A percentile compares a stretch with the other conserved stretches of the same genome.
Evolutionary conservation across 2,113 vertebrate species (phyloP).

Genomic region (Myrmecophaga tridactyla): DNA sequence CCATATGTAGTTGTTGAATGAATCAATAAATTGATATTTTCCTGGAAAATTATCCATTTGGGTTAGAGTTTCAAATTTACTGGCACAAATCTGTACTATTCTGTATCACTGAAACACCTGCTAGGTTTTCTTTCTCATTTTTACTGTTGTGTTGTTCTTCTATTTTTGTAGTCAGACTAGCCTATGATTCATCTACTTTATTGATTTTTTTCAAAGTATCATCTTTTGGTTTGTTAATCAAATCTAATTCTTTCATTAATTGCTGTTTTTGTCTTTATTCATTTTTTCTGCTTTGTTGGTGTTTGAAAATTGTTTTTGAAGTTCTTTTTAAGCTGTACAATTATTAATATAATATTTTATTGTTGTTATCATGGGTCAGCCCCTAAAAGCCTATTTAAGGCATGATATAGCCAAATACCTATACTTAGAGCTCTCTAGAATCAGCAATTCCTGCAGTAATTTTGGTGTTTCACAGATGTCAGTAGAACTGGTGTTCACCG

Average conservation of each 20-base stretch:
- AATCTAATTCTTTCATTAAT: not conserved
- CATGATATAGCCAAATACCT: not conserved
- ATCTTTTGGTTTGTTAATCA: not conserved
- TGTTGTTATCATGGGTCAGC: not conserved
- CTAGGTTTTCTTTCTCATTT: not conserved
- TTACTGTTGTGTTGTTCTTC: not conserved
- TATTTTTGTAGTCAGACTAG: not conserved
- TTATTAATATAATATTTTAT: not conserved
- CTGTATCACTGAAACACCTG: not conserved
- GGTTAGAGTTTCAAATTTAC: not conserved
- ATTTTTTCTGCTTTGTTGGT: not conserved
- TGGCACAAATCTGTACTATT: not conserved
- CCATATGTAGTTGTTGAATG: not conserved
- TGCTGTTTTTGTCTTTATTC: not conserved
- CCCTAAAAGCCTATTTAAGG: not conserved
- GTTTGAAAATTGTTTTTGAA: slow-evolving; percentile 21
- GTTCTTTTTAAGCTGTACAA: not conserved
- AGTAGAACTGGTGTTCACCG: not conserved
- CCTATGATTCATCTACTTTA: not conserved
- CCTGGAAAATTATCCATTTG: not conserved
- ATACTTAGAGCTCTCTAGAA: not conserved
- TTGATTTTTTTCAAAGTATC: not conserved
- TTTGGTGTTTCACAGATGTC: not conserved
- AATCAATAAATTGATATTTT: not conserved
- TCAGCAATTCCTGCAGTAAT: not conserved